Conservation (phyloP, 2,888 invertebrate genomes). For the Leptopilina syphax region DNA sequence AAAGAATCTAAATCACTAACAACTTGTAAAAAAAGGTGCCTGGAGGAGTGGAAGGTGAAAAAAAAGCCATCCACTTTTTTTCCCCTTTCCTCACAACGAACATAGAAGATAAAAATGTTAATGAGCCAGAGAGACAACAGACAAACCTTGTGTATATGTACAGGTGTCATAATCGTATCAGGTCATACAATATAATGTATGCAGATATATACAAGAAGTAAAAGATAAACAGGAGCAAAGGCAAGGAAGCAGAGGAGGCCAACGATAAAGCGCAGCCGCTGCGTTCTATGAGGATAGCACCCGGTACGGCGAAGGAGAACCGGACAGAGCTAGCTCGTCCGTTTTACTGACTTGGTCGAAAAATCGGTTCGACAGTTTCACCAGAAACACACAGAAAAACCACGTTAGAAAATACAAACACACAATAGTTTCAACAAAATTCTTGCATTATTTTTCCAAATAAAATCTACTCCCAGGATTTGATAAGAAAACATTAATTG, state of each 20-base stretch:
- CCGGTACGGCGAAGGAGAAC: conserved; percentile 71
- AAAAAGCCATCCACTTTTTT: no score
- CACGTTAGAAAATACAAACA: background rate
- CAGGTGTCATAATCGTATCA: background rate
- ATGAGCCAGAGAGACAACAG: background rate
- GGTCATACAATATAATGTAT: conserved; percentile 4
- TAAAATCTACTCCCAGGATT: no score
- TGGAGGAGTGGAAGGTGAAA: no score
- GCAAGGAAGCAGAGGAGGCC: conserved; percentile 41
- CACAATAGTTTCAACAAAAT: no score
- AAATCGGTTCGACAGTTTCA: background rate
- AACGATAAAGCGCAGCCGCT: conserved; percentile 70
- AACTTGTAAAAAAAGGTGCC: no score
- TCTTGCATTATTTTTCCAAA: no score
- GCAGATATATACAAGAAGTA: conserved; percentile 21
- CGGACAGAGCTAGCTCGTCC: conserved; percentile 72
- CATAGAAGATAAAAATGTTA: background rate
- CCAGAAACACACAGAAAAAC: background rate
- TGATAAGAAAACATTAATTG: background rate
- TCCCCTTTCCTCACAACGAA: no score
- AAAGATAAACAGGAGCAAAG: conserved; percentile 25
- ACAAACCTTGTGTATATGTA: background rate
- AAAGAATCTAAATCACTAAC: no score
- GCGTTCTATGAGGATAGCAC: conserved; percentile 67
- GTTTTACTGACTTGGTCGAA: conserved; percentile 46